Evolutionary conservation across 2,888 invertebrate species (phyloP), one percentile per base, ranked within the genome.

Genomic region (Trissoscelio sp.): DNA sequence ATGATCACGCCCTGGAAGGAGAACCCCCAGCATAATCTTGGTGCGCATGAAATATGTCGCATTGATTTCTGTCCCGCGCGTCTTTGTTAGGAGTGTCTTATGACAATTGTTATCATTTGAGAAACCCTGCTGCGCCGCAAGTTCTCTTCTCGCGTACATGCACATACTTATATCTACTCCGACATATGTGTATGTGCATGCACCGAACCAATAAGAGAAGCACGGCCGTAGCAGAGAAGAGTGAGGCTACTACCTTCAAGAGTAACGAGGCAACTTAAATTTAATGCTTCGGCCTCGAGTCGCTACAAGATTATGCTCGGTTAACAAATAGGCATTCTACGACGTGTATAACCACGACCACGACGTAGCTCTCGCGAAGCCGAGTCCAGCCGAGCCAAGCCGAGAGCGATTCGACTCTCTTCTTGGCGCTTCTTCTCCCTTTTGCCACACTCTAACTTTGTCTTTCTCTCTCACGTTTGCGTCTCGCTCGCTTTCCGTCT

Each of bases 101-200:
- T 9, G 95, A 92, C 85, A 93, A 94, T 81, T 81, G 77, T 81
- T 77, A 81, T 81, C 67, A 81, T 75, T 75, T 81, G 75, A 80
- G 75, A 75, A 75, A 70, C 75, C 80, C 75, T 81, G 80, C 75
- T 81, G 70, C 75, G 80, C 57, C 55, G 51, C 62, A 55, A 60
- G 51, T 34, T 46, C 22, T 46, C 46, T 44, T n/a, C n/a, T n/a
- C n/a, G n/a, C n/a, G n/a, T n/a, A n/a, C n/a, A n/a, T n/a, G n/a
- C n/a, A n/a, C n/a, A n/a, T n/a, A n/a, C n/a, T n/a, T n/a, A n/a
- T n/a, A n/a, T n/a, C n/a, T n/a, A n/a, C n/a, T n/a, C n/a, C n/a
- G n/a, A 44, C 20, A 28, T 28, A 6, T 28, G 28, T 11, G 37
- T 37, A 11, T 39, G 66, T 77, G 79, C 73, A 60, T 78, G 77